Conservation (phyloP, 2,113 vertebrate species). For the Scolopax mira region DNA sequence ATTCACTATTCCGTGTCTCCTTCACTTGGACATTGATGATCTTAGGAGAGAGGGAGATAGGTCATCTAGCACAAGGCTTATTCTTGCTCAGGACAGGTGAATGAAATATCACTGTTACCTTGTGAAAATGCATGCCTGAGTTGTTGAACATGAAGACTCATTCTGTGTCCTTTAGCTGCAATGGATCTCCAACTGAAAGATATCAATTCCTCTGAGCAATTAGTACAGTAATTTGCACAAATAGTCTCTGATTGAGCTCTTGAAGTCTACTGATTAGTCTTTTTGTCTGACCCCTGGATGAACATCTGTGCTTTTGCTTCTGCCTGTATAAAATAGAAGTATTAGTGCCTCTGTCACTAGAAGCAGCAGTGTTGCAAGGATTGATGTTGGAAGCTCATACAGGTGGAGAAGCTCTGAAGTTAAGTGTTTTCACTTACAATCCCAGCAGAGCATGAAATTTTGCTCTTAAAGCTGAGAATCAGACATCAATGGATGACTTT, state of each 20-base stretch:
- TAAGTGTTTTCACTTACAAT: not conserved
- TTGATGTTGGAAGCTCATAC: not conserved
- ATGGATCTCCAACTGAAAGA: not conserved
- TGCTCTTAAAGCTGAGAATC: not conserved
- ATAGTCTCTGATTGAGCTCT: not conserved
- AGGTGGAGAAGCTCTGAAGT: not conserved
- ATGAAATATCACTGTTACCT: not conserved
- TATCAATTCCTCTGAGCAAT: not conserved
- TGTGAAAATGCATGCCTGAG: not conserved
- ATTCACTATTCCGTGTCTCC: not conserved
- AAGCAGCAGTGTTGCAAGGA: not conserved
- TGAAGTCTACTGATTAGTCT: not conserved
- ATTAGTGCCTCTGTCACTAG: not conserved
- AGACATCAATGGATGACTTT: not conserved
- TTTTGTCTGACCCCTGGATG: not conserved
- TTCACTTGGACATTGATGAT: not conserved
- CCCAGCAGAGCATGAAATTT: not conserved
- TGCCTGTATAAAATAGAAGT: not conserved
- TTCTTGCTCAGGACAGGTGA: not conserved
- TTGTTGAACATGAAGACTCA: not conserved
- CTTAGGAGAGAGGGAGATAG: not conserved
- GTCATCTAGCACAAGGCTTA: not conserved
- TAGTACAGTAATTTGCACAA: not conserved
- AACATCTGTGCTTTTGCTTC: not conserved
- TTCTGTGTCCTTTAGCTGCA: not conserved